Conservation (phyloP, 2,888 invertebrate species). For the Synergus itoensis region DNA sequence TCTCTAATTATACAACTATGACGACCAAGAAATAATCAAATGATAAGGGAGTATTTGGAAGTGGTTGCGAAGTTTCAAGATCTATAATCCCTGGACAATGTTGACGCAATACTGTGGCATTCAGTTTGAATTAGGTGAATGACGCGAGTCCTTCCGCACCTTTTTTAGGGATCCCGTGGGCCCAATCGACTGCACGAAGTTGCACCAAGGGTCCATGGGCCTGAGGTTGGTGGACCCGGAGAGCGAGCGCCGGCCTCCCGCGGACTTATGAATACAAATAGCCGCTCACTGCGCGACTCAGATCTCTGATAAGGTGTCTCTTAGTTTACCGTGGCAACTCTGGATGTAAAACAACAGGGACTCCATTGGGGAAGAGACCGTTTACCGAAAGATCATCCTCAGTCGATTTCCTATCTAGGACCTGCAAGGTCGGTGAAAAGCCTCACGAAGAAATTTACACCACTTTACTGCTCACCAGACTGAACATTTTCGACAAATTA, state of each 20-base stretch:
- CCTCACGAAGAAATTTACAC: constrained; percentile 11
- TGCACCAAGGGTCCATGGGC: constrained; percentile 44
- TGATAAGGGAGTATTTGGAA: neutral
- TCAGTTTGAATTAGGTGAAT: constrained; percentile 44
- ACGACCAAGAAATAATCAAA: neutral
- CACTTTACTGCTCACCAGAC: neutral
- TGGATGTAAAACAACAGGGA: constrained; percentile 51
- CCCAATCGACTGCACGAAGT: constrained; percentile 56
- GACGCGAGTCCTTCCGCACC: constrained; percentile 58
- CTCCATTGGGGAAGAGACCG: constrained; percentile 48
- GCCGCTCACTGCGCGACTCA: constrained; percentile 77
- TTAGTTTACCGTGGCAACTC: constrained; percentile 56
- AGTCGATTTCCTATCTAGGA: constrained; percentile 55
- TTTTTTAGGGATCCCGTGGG: constrained; percentile 58
- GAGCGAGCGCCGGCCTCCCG: constrained; percentile 77
- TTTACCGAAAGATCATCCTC: constrained; percentile 56
- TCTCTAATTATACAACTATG: neutral
- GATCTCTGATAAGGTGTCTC: constrained; percentile 74
- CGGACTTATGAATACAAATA: constrained; percentile 78
- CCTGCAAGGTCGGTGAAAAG: constrained; percentile 54
- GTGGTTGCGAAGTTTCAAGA: neutral
- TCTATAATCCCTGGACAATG: neutral
- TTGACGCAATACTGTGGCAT: constrained; percentile 28
- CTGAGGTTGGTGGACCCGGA: constrained; percentile 49
- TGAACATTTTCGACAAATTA: neutral